Base-by-base conservation (phyloP, 2,113 vertebrate species). In the Siniperca knerii region DNA sequence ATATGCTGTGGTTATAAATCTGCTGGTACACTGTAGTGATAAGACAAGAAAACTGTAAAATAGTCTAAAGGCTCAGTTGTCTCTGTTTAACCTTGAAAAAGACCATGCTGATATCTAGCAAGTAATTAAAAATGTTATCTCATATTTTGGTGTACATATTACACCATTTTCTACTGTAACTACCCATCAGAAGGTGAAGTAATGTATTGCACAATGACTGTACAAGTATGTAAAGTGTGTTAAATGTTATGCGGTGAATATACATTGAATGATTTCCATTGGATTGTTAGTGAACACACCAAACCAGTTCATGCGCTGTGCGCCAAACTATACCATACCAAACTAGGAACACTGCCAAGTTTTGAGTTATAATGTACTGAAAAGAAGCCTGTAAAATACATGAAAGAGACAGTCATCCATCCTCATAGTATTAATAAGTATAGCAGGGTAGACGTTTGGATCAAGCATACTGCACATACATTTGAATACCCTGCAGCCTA, bases 71-170 rank as follows among this genome's bases (percentile, higher is more conserved):
- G 44, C 21, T 40, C 15, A 42, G 1, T 1, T 37, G n/a, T 73
- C 33, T 42, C 40, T 29, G 40, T 71, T 66, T 46, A 65, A 75
- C 54, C 64, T 61, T 72, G 37, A 55, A 77, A 62, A 70, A 64
- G 2, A 33, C n/a, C 7, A 55, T 21, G 13, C 7, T 75, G 44
- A 67, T 4, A 16, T 58, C 29, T 29, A 9, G 40, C 2, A 58
- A 58, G 55, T 42, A 15, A 57, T 54, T 55, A 25, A 60, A 67
- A 44, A 20, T 48, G 8, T 50, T 55, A 29, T 46, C 35, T 74
- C 4, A 33, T 35, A 33, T n/a, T 33, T 11, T 62, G n/a, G 10
- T 42, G 46, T 50, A 15, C 25, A 70, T 55, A 0, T 66, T 65
- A n/a, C n/a, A 58, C 7, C 1, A 65, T 16, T 48, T 42, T 64